phyloP scores from a whole-genome alignment of 2,113 vertebrate genomes.

The Donacobius atricapilla region DNA sequence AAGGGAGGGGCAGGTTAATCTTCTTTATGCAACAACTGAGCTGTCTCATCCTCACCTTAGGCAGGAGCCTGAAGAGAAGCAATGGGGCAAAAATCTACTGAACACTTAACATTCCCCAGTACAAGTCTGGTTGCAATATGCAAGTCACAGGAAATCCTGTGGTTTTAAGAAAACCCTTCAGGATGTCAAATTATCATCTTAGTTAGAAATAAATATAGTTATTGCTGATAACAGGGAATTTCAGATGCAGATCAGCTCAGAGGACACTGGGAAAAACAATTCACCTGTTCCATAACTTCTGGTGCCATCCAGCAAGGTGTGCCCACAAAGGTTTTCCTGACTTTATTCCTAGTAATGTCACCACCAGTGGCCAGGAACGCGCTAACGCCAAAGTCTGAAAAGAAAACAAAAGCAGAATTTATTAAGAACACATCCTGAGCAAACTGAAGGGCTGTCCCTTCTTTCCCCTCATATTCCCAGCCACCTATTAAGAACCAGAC shows the following conservation, averaged over 20 bases:
- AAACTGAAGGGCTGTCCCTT: neutral
- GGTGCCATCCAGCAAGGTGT: conserved; percentile 99
- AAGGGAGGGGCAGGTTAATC: neutral
- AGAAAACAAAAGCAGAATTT: neutral
- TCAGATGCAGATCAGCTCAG: neutral
- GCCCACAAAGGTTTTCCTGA: conserved; percentile 96
- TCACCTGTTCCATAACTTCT: conserved; percentile 98
- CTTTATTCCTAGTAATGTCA: conserved; percentile 97
- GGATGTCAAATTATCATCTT: neutral
- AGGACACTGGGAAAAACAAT: neutral
- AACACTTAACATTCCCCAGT: neutral
- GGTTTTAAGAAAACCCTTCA: neutral
- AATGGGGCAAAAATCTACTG: neutral
- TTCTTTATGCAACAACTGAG: neutral
- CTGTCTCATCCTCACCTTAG: neutral
- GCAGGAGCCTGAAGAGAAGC: neutral
- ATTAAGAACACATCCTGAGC: neutral
- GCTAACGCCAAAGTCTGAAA: conserved; percentile 94
- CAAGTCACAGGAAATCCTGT: neutral
- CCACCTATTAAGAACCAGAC: neutral
- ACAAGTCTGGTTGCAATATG: neutral
- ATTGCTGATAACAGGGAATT: neutral
- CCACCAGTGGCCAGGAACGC: conserved; percentile 95
- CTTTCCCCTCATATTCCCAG: neutral
- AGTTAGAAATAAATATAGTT: neutral